Base-by-base conservation (phyloP, 2,113 vertebrate genomes). In the Coptodon bakossiorum region DNA sequence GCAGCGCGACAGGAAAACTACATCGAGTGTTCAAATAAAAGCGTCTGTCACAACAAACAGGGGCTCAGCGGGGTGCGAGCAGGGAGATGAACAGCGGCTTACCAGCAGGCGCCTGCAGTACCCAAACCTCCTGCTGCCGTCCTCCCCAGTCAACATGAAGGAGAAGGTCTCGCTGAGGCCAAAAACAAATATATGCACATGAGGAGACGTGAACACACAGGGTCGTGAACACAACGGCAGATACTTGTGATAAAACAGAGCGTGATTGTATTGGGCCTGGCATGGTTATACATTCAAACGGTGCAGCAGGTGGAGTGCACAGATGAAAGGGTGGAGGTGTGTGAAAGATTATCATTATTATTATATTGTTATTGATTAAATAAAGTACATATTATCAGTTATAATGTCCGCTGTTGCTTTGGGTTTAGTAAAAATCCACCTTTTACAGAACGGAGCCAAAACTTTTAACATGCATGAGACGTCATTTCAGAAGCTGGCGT, bases 91-190 rank as follows among this genome's bases (percentile, higher is more conserved):
- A 81, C 36, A 8, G 66, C 78, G 82, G 94, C 97, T 99, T 93
- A 99, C 99, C 97, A 99, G 94, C 78, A 99, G 96, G 88, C 99
- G 97, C 90, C 99, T 97, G 95, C 99, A 99, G 94, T 99, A 99
- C 54, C 99, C 99, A 82, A 99, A 99, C 85, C 98, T 96, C 85
- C 99, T 96, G 95, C 99, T 99, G 86, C 98, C 99, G 11, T 99
- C 98, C 95, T 99, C 98, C 86, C 98, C 98, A 27, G 99, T 99
- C 95, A 99, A 96, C 98, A 99, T 99, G 94, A 99, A 99, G 90
- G 99, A 99, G 95, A 99, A 99, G 61, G 98, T 99, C 95, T 99
- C 99, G 86, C 99, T 99, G 96, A 43, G 93, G 96, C 24, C 93
- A 93, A 94, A 89, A 87, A 84, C 29, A 89, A 76, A 90, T 50